Evolutionary conservation across 2,797 vertebrate genomes (phyloP).

Genomic region (Muscicapa comitata): DNA sequence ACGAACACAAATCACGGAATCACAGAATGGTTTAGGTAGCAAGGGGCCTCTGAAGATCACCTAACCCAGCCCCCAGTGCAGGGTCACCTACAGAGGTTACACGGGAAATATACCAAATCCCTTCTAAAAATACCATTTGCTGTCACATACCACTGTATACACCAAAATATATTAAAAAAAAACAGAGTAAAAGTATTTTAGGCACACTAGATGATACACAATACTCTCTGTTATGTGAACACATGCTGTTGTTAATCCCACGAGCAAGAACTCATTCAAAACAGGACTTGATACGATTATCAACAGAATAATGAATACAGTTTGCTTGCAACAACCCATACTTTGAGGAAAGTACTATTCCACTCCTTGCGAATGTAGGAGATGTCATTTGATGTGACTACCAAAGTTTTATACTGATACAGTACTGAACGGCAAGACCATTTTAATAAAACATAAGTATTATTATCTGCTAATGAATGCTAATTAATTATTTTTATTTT

Average conservation of each 20-base stretch:
- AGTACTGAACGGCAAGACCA: not conserved
- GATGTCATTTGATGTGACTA: too few relatives aligned
- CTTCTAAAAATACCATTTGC: not conserved
- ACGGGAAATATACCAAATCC: not conserved
- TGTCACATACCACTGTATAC: not conserved
- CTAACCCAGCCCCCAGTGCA: accelerated
- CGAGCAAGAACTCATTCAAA: not conserved
- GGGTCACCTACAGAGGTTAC: not conserved
- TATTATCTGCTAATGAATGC: not conserved
- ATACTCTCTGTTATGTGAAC: not conserved
- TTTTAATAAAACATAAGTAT: accelerated
- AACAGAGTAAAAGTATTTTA: not conserved
- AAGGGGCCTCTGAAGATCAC: not conserved
- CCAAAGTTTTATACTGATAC: not conserved
- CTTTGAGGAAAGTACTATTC: not conserved
- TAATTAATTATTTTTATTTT: not conserved
- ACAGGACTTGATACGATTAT: not conserved
- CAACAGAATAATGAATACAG: not conserved
- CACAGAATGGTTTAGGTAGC: not conserved
- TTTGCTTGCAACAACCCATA: not conserved
- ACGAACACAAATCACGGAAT: not conserved
- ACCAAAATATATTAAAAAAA: too few relatives aligned
- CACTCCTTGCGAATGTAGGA: not conserved
- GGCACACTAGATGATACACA: not conserved
- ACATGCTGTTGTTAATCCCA: not conserved